These are phyloP conservation scores for Deroplatys truncata DNA, from an alignment of 2,888 invertebrate genomes.

Conservation along the genomic window DNA sequence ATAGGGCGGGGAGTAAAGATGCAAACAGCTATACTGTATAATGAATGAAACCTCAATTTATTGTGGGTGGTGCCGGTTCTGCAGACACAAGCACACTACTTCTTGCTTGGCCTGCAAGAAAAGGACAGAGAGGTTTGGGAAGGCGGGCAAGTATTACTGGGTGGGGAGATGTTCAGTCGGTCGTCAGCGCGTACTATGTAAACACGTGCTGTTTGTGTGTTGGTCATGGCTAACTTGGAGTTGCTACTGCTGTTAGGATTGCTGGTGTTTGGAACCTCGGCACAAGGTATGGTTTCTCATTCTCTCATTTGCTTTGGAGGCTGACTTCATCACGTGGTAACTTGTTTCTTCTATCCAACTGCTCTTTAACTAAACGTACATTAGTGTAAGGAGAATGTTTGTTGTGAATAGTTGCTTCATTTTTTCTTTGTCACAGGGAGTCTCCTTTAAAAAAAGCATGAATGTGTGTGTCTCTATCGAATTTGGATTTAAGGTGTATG, in stretches of 20 bases:
- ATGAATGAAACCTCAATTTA: slow-evolving; percentile 13
- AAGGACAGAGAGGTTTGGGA: neutral
- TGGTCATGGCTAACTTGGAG: neutral
- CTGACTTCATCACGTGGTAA: no score
- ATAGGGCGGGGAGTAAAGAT: neutral
- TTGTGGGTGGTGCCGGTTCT: slow-evolving; percentile 1
- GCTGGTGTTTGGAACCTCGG: neutral
- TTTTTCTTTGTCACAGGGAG: neutral
- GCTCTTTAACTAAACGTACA: neutral
- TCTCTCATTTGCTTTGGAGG: no score
- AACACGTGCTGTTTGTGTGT: neutral
- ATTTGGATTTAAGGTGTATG: no score
- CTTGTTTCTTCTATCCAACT: neutral
- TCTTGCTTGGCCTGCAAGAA: neutral
- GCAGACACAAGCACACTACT: neutral
- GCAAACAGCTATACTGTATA: neutral
- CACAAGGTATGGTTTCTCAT: neutral
- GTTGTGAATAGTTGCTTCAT: neutral
- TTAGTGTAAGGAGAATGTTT: neutral
- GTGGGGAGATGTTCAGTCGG: neutral
- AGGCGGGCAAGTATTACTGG: neutral
- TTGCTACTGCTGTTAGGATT: neutral
- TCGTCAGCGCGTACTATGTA: neutral
- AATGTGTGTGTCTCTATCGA: no score
- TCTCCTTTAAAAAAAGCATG: no score